phyloP scores from a whole-genome alignment of 1,140 invertebrate genomes.

The Bombus polaris region DNA sequence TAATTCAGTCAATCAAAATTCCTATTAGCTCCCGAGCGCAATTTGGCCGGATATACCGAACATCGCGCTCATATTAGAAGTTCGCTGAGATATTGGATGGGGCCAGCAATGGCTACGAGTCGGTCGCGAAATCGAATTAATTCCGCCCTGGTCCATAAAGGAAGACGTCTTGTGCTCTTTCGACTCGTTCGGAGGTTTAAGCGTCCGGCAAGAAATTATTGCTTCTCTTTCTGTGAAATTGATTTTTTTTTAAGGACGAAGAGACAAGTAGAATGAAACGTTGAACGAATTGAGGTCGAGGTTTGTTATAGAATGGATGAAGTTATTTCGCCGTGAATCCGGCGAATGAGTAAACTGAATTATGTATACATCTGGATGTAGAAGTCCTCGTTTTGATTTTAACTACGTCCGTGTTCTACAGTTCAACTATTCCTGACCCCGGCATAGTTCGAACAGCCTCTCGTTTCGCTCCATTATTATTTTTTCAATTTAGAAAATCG shows the following conservation, averaged over 20 bases:
- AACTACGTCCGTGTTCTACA: not conserved
- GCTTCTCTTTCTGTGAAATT: not conserved
- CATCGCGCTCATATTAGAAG: slow-evolving; percentile 78
- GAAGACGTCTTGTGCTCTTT: not conserved
- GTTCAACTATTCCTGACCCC: not conserved
- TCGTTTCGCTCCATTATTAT: not conserved
- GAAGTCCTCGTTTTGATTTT: not conserved
- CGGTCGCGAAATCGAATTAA: slow-evolving; percentile 38
- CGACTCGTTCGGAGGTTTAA: not conserved
- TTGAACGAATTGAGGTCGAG: not conserved
- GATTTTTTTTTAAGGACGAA: not conserved
- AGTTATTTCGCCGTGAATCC: not conserved
- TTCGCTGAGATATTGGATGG: slow-evolving; percentile 76
- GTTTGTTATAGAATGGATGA: not conserved
- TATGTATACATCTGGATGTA: not conserved
- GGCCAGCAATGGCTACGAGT: slow-evolving; percentile 64
- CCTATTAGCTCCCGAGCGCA: slow-evolving; percentile 80
- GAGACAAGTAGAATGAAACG: not conserved
- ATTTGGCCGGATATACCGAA: slow-evolving; percentile 78
- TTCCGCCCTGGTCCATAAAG: not conserved
- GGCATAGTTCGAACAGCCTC: not conserved
- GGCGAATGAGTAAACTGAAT: not conserved
- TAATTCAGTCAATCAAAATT: slow-evolving; percentile 83
- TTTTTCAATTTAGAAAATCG: slow-evolving; percentile 28
- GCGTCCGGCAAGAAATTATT: not conserved